A percentile compares a stretch with the other conserved stretches of the same genome.
These are phyloP conservation scores for Anguilla pacifica DNA, from an alignment of 2,797 vertebrate genomes.

Conservation along the genomic window DNA sequence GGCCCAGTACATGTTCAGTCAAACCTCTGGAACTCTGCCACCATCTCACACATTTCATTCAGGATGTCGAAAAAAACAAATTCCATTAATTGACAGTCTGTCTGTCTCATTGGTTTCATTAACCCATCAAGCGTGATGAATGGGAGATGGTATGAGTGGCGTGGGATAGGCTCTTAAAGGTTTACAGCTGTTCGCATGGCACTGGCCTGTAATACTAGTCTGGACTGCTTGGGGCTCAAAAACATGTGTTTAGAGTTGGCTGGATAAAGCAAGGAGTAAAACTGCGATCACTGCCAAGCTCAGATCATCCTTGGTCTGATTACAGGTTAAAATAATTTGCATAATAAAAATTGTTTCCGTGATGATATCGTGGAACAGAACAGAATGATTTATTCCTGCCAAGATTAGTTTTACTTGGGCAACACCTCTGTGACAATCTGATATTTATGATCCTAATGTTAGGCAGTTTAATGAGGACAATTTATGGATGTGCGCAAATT, in stretches of 20 bases:
- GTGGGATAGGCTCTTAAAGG: background rate
- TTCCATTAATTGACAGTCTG: slow-evolving; percentile 55
- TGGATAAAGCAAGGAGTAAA: background rate
- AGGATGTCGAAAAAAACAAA: slow-evolving; percentile 56
- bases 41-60: slow-evolving; percentile 57
- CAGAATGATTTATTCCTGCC: slow-evolving; percentile 1
- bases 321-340: background rate
- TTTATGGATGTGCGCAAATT: slow-evolving; percentile 7
- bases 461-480: slow-evolving; percentile 15
- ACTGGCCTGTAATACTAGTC: too few relatives aligned
- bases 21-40: slow-evolving; percentile 40
- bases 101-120: slow-evolving; percentile 6
- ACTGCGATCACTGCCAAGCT: background rate
- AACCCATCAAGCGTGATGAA: background rate
- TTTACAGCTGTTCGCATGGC: background rate
- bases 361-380: background rate
- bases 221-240: background rate
- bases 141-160: background rate
- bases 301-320: background rate
- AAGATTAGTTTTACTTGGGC: background rate
- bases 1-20: slow-evolving; percentile 59
- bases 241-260: background rate
- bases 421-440: background rate
- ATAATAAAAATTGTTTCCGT: background rate
- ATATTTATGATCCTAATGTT: slow-evolving; percentile 20